These are phyloP conservation scores for Phlogophora meticulosa DNA, from an alignment of 2,888 invertebrate species.

Conservation along the genomic window DNA sequence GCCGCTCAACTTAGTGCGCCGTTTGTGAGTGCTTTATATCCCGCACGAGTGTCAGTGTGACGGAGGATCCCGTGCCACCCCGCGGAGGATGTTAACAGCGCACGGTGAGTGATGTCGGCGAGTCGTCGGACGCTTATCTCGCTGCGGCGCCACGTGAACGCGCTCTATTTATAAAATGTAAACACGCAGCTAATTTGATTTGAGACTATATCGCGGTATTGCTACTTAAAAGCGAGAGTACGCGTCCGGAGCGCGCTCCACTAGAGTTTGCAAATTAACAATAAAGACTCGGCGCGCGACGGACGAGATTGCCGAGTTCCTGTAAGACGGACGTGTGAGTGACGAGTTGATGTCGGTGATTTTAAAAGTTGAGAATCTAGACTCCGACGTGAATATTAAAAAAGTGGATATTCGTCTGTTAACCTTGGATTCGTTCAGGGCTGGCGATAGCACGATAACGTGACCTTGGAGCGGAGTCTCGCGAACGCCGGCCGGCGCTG, in stretches of 20 bases:
- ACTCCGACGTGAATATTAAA: slow-evolving; percentile 57
- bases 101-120: slow-evolving; percentile 87
- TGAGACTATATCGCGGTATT: slow-evolving; percentile 80
- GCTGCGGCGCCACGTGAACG: slow-evolving; percentile 88
- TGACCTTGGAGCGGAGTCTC: slow-evolving; percentile 88
- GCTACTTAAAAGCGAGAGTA: slow-evolving; percentile 82
- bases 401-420: slow-evolving; percentile 71
- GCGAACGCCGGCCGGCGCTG: slow-evolving; percentile 88
- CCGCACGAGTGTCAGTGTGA: slow-evolving; percentile 90
- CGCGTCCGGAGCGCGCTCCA: slow-evolving; percentile 78
- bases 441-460: slow-evolving; percentile 90
- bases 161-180: slow-evolving; percentile 90
- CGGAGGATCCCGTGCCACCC: slow-evolving; percentile 84
- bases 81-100: slow-evolving; percentile 91
- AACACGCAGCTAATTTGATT: slow-evolving; percentile 89
- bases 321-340: slow-evolving; percentile 83
- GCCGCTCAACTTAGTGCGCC: slow-evolving; percentile 89
- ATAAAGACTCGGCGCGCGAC: slow-evolving; percentile 84
- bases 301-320: slow-evolving; percentile 88
- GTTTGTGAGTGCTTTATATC: slow-evolving; percentile 90
- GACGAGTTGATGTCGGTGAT: slow-evolving; percentile 73
- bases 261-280: slow-evolving; percentile 83
- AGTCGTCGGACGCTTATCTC: slow-evolving; percentile 82
- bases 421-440: slow-evolving; percentile 86
- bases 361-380: slow-evolving; percentile 64